Conservation (phyloP, 2,797 vertebrate genomes). For the Aphelocoma californica region DNA sequence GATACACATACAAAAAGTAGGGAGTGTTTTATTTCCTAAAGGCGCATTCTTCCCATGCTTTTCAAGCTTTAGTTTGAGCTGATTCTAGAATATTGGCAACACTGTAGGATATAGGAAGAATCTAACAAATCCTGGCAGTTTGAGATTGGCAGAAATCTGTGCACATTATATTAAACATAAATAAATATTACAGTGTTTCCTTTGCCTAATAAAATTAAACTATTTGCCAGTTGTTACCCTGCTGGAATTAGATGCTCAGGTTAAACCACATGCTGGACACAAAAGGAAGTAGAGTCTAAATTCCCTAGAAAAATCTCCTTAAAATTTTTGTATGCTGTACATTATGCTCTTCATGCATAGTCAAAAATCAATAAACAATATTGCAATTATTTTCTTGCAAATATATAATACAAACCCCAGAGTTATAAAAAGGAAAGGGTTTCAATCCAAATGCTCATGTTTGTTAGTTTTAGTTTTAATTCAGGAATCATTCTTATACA, state of each 20-base stretch:
- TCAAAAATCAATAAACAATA: constrained; percentile 31
- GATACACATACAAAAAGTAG: neutral
- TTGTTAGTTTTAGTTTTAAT: constrained; percentile 15
- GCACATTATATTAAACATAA: neutral
- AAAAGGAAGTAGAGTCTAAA: neutral
- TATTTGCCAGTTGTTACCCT: neutral
- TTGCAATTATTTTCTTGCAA: constrained; percentile 4
- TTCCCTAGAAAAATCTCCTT: neutral
- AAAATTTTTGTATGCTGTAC: neutral
- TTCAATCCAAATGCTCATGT: constrained; percentile 18
- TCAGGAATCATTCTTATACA: neutral
- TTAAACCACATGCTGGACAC: neutral
- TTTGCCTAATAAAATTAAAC: neutral
- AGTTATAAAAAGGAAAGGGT: neutral
- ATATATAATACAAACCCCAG: neutral
- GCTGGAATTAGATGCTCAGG: neutral
- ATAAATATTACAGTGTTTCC: neutral
- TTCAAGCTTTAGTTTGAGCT: neutral
- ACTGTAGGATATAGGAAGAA: neutral
- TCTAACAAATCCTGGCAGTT: neutral
- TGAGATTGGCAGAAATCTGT: neutral
- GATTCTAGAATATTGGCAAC: neutral
- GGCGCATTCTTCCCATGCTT: neutral
- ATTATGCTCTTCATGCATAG: neutral
- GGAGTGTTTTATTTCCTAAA: neutral